Evolutionary conservation across 2,888 invertebrate species (phyloP), one percentile per base, ranked within the genome.

Genomic region (Athalia rosae): DNA sequence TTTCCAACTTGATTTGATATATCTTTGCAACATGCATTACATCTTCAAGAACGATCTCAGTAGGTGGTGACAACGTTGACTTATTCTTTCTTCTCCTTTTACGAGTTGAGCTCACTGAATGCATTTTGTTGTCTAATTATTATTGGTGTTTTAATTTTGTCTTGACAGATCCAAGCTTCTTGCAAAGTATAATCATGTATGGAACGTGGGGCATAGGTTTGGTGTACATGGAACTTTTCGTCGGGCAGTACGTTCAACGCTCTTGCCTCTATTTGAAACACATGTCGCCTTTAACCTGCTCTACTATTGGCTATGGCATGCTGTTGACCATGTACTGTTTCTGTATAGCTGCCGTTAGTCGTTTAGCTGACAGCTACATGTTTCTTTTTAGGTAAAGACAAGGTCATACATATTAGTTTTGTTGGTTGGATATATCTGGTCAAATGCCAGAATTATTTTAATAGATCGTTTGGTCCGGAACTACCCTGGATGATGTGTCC

Each of bases 401-500:
- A 53, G n/a, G 9, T n/a, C 53, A 53, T 7, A 53, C 53, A n/a
- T 53, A 7, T n/a, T 11, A n/a, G n/a, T 53, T 53, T 58, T 9
- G 28, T n/a, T n/a, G 7, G 13, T 45, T 1, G 15, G n/a, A 8
- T 15, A 71, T 71, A 13, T 71, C 11, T 71, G 71, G 15, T 71
- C 45, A 8, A 71, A 71, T 11, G 8, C 58, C 71, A 7, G 11
- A 45, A 58, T 6, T 4, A 41, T 4, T 15, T 71, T 71, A 4
- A 28, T 58, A 71, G 71, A 43, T 71, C 71, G 43, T 71, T 71
- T 45, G 45, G 71, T 41, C 56, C 71, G 8, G 56, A 71, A 71
- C 15, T 71, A 11, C 71, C 71, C 43, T 71, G 71, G 71, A 71
- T 71, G 71, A 50, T 58, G 4, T 71, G 71, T 45, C 71, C 71